phyloP scores from a whole-genome alignment of 2,797 vertebrate species.

The Vespertilio murinus region DNA sequence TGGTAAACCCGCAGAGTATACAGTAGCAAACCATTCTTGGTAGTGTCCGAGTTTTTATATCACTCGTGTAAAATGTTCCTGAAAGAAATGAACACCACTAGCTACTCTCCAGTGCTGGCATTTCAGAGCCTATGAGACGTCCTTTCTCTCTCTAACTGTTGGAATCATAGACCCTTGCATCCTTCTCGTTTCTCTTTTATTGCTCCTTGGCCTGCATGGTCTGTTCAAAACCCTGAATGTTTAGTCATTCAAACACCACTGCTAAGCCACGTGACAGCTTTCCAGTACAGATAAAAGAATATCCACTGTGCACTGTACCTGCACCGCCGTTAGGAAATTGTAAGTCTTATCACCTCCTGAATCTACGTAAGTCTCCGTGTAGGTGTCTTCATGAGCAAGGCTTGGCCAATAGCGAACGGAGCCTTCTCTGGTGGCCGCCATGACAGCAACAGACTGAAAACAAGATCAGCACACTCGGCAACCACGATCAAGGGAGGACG shows the following conservation, averaged over 20 bases:
- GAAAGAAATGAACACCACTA: neutral
- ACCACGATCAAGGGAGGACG: neutral
- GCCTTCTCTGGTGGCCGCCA: constrained; percentile 91
- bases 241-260: neutral
- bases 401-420: constrained; percentile 92
- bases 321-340: constrained; percentile 91
- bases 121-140: neutral
- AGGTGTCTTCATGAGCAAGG: constrained; percentile 91
- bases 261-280: neutral
- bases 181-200: neutral
- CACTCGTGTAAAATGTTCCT: neutral
- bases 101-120: neutral
- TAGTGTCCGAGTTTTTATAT: neutral
- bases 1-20: neutral
- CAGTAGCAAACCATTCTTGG: neutral
- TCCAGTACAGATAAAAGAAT: neutral
- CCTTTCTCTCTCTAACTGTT: neutral
- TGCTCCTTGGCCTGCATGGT: neutral
- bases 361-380: constrained; percentile 87
- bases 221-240: neutral
- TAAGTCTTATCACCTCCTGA: constrained; percentile 87
- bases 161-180: neutral
- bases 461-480: neutral
- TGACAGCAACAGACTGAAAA: constrained; percentile 89
- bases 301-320: constrained; percentile 86